Percentiles rank a stretch among this genome's conserved stretches.
Evolutionary conservation across 1,140 invertebrate species (phyloP).

Genomic region (Meteorus sp.): DNA sequence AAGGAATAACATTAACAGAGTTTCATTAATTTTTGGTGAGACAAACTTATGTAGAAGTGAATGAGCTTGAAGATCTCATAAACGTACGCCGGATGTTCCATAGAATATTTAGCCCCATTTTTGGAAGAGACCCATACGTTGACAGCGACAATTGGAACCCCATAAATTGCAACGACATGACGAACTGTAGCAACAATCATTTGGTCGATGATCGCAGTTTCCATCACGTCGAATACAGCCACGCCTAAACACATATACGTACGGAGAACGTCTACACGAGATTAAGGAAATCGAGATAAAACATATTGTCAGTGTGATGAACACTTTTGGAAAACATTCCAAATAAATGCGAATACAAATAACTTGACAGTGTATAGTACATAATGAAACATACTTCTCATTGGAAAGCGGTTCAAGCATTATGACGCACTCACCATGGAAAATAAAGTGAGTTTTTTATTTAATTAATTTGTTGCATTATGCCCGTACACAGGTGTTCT

Average conservation of each 20-base stretch:
- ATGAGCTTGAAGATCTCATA: constrained; percentile 9
- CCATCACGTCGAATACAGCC: constrained; percentile 79
- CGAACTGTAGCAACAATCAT: constrained; percentile 84
- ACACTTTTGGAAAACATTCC: background rate
- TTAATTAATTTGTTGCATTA: too few relatives aligned
- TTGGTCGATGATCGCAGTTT: constrained; percentile 81
- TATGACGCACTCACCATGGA: too few relatives aligned
- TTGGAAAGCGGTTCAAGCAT: too few relatives aligned
- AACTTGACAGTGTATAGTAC: too few relatives aligned
- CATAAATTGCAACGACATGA: constrained; percentile 88
- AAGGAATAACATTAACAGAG: too few relatives aligned
- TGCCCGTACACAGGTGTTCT: too few relatives aligned
- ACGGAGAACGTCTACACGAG: constrained; percentile 76
- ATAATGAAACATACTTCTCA: too few relatives aligned
- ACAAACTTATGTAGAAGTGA: too few relatives aligned
- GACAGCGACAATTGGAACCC: constrained; percentile 88
- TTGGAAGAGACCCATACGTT: constrained; percentile 86
- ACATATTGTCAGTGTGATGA: constrained; percentile 36
- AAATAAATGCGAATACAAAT: too few relatives aligned
- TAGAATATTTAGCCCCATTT: constrained; percentile 75
- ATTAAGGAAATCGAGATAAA: constrained; percentile 55
- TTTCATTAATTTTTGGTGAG: too few relatives aligned
- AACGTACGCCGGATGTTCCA: background rate
- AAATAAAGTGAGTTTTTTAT: too few relatives aligned
- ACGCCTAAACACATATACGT: constrained; percentile 85